Evolutionary conservation across 2,888 invertebrate genomes (phyloP).

Genomic region (Hirudinaria manillensis): DNA sequence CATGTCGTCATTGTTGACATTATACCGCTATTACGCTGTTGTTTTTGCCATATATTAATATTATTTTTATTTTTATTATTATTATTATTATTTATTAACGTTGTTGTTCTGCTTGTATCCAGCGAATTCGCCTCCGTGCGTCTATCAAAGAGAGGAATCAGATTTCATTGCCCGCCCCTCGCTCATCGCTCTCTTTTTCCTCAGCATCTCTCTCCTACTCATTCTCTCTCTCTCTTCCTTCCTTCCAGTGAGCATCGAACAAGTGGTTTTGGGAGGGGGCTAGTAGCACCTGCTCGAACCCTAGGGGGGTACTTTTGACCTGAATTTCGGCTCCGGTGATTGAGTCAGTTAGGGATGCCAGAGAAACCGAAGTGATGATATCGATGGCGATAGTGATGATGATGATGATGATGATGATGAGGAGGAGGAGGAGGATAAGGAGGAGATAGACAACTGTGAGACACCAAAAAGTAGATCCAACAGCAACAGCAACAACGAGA

Average conservation of each 20-base stretch:
- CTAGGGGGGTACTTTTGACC: background rate
- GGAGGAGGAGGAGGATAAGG: background rate
- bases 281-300: background rate
- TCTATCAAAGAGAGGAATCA: too few species aligned
- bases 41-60: background rate
- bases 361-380: slow-evolving; percentile 2
- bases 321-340: background rate
- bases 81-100: background rate
- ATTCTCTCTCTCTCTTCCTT: background rate
- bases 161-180: slow-evolving; percentile 4
- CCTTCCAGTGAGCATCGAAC: background rate
- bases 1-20: background rate
- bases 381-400: slow-evolving; percentile 19
- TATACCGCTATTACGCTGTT: background rate
- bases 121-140: too few species aligned
- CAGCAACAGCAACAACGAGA: too few species aligned
- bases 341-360: background rate
- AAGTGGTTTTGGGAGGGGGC: background rate
- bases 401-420: slow-evolving; percentile 21
- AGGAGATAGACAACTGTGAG: background rate
- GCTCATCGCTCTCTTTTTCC: background rate
- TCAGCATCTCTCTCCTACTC: slow-evolving; percentile 14
- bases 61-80: slow-evolving; percentile 1
- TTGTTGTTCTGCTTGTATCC: background rate
- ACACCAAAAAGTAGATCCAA: background rate